Evolutionary conservation across 2,888 invertebrate species (phyloP), one percentile per base, ranked within the genome.

Genomic region (Agriopis marginaria): DNA sequence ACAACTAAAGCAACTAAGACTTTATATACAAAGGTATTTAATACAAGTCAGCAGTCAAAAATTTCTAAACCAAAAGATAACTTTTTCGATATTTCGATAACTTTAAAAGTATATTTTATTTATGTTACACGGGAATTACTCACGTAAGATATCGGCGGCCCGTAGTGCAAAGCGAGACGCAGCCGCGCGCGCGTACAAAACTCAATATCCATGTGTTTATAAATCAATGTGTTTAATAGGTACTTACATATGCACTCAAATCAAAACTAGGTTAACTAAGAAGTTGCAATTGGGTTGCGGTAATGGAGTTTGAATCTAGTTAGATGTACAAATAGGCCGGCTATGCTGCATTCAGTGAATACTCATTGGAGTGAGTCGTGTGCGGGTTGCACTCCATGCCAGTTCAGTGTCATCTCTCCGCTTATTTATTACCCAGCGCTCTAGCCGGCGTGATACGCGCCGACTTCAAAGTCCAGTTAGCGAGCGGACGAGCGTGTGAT

Each of bases 391-490:
- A 66, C 68, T 67, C 50, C 54, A 49, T 23, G 67, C 63, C 56
- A 67, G 55, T 66, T 54, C 50, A 62, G 60, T 63, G 66, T 70
- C 70, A 77, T 75, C 72, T 71, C 64, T 49, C 6, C 78, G 75
- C 76, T 67, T 70, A 77, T 77, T 77, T 73, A 63, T 68, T 64
- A 64, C 55, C 32, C 60, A 53, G 51, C 17, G 50, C 45, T 32
- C 32, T 50, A 14, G 54, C 9, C 42, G 55, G 42, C 56, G 55
- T 61, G 42, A 49, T 51, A 62, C 50, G 50, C 56, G 66, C 62
- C 61, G 1, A 56, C 83, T 84, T 82, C 79, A 77, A 85, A 87
- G 89, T 91, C 87, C 91, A 89, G 90, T 91, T 91, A 91, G 80
- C 74, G 75, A 83, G 77, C 81, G 85, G 82, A 85, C 83, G 84